Conservation (phyloP, 1,140 invertebrate genomes). For the Dinoponera quadriceps region DNA sequence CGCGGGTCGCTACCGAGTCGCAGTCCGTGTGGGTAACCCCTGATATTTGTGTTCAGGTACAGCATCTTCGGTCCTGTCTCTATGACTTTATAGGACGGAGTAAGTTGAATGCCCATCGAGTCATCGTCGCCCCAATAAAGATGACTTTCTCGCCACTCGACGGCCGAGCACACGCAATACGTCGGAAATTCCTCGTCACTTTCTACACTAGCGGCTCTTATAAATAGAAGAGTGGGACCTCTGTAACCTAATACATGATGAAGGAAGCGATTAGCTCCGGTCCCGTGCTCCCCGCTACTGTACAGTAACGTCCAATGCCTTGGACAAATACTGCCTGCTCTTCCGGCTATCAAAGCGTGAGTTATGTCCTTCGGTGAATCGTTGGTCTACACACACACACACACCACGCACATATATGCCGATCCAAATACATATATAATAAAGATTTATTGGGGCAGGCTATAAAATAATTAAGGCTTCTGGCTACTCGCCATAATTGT, state of each 20-base stretch:
- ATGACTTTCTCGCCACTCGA: constrained; percentile 94
- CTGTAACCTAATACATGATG: constrained; percentile 95
- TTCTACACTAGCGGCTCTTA: constrained; percentile 85
- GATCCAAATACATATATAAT: constrained; percentile 6
- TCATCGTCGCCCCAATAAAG: constrained; percentile 93
- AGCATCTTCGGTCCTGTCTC: constrained; percentile 91
- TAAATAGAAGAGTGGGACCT: constrained; percentile 92
- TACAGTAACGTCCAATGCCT: constrained; percentile 95
- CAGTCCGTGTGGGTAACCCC: constrained; percentile 94
- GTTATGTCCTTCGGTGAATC: constrained; percentile 77
- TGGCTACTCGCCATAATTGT: too few relatives aligned
- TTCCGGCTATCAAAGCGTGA: constrained; percentile 79
- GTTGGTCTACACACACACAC: constrained; percentile 74
- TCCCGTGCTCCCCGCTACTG: constrained; percentile 92
- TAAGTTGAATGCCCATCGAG: constrained; percentile 91
- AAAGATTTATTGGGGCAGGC: not conserved
- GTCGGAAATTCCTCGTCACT: constrained; percentile 87
- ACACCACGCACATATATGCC: constrained; percentile 23
- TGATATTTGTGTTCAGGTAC: constrained; percentile 93
- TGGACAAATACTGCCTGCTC: constrained; percentile 84
- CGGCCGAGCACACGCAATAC: constrained; percentile 92
- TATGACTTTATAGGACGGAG: constrained; percentile 90
- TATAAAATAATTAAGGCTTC: constrained; percentile 47
- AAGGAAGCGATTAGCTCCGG: constrained; percentile 94
- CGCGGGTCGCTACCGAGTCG: constrained; percentile 92